Evolutionary conservation across 2,113 vertebrate species (phyloP), one percentile per base, ranked within the genome.

Genomic region (Epinephelus lanceolatus): DNA sequence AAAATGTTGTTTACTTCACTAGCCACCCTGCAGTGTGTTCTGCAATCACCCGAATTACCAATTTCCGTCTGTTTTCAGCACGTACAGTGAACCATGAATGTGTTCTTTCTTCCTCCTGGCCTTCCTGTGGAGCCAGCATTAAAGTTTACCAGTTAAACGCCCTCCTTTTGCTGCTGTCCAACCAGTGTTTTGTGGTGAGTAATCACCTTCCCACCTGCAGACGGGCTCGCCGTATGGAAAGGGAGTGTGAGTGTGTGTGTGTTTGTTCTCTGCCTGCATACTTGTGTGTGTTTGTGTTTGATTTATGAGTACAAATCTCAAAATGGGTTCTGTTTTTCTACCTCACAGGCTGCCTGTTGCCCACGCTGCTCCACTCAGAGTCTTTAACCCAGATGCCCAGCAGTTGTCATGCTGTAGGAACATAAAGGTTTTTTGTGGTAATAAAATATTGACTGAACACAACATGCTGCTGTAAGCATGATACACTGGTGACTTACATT

Each of bases 181-280:
- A 76, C 92, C 79, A 27, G 86, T 86, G 87, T 91, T 95, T 92
- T 89, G 84, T 88, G 90, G 90, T 91, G 93, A 92, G 86, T 94
- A 94, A 95, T 94, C 92, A 89, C 90, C 89, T 90, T 86, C 88
- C 89, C 92, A 94, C 92, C 91, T 95, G 92, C 94, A 92, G 89
- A 91, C 74, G 86, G 72, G 84, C 85, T 84, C 42, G 11, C 87
- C 6, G 78, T 83, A 85, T 81, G 71, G 89, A 90, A 77, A 73
- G 71, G 62, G 83, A 86, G 85, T 23, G 65, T 70, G 61, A 30
- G 86, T 55, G 78, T 68, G 74, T 77, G 60, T 63, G 68, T 84
- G 73, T 76, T 68, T 86, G 71, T 60, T 77, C 37, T 57, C 37
- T 51, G 74, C 21, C 49, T 69, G 80, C 57, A 55, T 80, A 19